Evolutionary conservation across 2,113 vertebrate species (phyloP).

Genomic region (Antennarius striatus): DNA sequence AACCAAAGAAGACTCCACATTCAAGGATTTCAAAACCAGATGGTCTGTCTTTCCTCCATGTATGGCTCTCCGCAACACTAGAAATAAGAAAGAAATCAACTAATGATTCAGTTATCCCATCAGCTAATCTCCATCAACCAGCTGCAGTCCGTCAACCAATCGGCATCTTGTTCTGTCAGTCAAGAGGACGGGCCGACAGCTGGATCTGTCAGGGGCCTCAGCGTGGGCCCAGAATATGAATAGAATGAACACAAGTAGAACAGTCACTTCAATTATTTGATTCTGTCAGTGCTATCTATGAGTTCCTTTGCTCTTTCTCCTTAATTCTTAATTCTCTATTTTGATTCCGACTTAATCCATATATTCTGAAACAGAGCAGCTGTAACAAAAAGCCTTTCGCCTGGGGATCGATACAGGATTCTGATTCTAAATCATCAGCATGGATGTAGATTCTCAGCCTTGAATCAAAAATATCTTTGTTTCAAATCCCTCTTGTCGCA

Average conservation of each 20-base stretch:
- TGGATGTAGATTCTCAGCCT: too few relatives aligned
- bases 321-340: too few relatives aligned
- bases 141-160: slow-evolving; percentile 22
- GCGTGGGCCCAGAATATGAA: not conserved
- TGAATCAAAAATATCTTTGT: too few relatives aligned
- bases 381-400: too few relatives aligned
- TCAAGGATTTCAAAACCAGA: not conserved
- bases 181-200: not conserved
- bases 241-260: not conserved
- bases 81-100: slow-evolving; percentile 7
- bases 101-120: not conserved
- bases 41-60: not conserved
- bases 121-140: slow-evolving; percentile 3
- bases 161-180: slow-evolving; percentile 3
- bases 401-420: too few relatives aligned
- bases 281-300: too few relatives aligned
- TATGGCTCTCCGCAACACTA: not conserved
- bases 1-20: not conserved
- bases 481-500: too few relatives aligned
- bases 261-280: not conserved
- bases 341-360: too few relatives aligned
- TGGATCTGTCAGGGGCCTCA: not conserved
- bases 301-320: too few relatives aligned
- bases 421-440: too few relatives aligned
- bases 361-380: too few relatives aligned